phyloP scores from a whole-genome alignment of 2,888 invertebrate species.

The Apotomis betuletana region DNA sequence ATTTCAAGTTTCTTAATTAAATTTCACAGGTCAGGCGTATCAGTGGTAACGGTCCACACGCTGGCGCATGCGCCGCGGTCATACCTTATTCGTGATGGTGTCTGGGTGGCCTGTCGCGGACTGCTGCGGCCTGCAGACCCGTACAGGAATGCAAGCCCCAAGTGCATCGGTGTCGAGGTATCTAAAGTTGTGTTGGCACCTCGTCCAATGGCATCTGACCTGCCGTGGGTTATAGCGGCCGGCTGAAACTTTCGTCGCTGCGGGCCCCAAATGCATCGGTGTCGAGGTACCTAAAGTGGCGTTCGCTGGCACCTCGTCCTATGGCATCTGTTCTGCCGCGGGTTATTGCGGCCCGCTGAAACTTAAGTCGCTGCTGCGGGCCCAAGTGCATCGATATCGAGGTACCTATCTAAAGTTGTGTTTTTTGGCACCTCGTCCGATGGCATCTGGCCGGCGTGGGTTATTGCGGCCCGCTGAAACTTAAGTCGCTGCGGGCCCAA shows the following conservation, averaged over 20 bases:
- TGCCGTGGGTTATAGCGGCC: conserved; percentile 50
- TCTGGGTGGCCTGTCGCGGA: conserved; percentile 70
- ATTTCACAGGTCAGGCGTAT: conserved; percentile 61
- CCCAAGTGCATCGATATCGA: conserved; percentile 71
- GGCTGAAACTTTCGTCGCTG: conserved; percentile 57
- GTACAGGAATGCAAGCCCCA: conserved; percentile 54
- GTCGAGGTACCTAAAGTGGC: conserved; percentile 67
- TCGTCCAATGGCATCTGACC: conserved; percentile 44
- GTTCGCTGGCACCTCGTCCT: too few species aligned
- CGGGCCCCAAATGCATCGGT: conserved; percentile 68
- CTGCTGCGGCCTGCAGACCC: conserved; percentile 57
- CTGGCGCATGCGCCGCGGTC: conserved; percentile 56
- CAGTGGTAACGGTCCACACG: conserved; percentile 63
- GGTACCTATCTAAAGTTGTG: conserved; percentile 67
- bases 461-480: conserved; percentile 56
- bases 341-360: too few species aligned
- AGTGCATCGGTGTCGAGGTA: conserved; percentile 73
- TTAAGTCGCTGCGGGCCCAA: conserved; percentile 55
- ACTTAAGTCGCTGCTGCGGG: too few species aligned
- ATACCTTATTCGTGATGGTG: conserved; percentile 68
- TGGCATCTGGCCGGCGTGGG: conserved; percentile 45
- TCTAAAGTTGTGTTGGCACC: conserved; percentile 65
- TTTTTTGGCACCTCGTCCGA: conserved; percentile 60
- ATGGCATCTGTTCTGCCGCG: too few species aligned
- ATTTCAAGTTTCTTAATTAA: not conserved